Evolutionary conservation across 2,888 invertebrate genomes (phyloP).

Genomic region (Cephus runcator): DNA sequence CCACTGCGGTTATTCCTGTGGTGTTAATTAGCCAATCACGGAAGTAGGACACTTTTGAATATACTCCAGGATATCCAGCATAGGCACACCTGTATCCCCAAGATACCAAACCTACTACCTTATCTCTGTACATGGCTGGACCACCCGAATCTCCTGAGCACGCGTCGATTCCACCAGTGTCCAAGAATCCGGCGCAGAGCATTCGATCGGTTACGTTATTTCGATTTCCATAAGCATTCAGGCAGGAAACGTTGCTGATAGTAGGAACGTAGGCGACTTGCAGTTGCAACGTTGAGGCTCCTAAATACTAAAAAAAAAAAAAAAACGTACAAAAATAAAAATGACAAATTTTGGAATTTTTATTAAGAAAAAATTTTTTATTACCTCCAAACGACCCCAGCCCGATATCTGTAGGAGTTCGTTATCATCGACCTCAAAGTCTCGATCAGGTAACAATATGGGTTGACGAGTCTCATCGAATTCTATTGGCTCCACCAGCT

Average conservation of each 20-base stretch:
- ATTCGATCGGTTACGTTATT: conserved; percentile 64
- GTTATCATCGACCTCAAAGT: conserved; percentile 35
- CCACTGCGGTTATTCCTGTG: conserved; percentile 19
- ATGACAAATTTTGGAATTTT: too few relatives aligned
- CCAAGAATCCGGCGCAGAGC: conserved; percentile 72
- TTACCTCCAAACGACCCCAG: conserved; percentile 22
- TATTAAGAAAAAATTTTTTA: too few relatives aligned
- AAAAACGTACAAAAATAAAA: too few relatives aligned
- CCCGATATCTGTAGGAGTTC: conserved; percentile 34
- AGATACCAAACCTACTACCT: conserved; percentile 69
- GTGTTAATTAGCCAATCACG: conserved; percentile 46
- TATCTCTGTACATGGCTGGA: conserved; percentile 67
- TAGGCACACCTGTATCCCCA: conserved; percentile 71
- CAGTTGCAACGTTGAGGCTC: too few relatives aligned
- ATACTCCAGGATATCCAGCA: conserved; percentile 69
- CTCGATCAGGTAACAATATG: conserved; percentile 41
- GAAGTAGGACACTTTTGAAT: conserved; percentile 54
- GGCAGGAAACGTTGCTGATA: too few relatives aligned
- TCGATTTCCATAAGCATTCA: too few relatives aligned
- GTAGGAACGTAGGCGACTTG: too few relatives aligned
- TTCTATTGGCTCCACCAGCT: conserved; percentile 45
- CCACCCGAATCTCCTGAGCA: conserved; percentile 74
- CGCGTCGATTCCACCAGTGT: conserved; percentile 69
- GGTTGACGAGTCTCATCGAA: conserved; percentile 34
- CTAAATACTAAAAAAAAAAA: too few relatives aligned